Conservation (phyloP, 2,888 invertebrate species). For the Epirrhoe tristata region DNA sequence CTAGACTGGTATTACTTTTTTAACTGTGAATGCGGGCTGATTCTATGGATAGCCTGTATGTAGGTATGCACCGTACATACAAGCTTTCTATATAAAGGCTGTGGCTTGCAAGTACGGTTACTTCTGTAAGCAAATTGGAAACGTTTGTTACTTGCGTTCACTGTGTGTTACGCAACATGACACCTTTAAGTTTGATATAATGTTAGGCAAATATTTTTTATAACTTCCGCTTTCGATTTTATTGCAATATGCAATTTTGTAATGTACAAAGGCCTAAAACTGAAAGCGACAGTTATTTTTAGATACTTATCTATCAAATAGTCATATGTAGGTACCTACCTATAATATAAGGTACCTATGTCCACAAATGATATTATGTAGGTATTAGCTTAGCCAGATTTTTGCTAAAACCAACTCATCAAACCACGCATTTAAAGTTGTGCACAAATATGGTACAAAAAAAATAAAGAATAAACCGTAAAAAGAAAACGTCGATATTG, state of each 20-base stretch:
- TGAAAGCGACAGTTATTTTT: background rate
- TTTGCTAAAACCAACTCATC: no score
- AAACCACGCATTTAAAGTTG: no score
- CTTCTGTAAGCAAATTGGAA: constrained; percentile 34
- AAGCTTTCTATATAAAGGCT: constrained; percentile 1
- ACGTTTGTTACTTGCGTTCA: constrained; percentile 34
- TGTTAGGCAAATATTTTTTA: constrained; percentile 48
- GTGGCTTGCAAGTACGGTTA: constrained; percentile 20
- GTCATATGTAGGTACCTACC: no score
- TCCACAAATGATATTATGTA: no score
- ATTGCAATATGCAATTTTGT: constrained; percentile 41
- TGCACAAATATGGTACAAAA: no score
- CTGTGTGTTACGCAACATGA: constrained; percentile 39
- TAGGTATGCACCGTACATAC: background rate
- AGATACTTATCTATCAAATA: background rate
- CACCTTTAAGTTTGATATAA: constrained; percentile 46
- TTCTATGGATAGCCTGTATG: background rate
- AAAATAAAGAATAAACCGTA: no score
- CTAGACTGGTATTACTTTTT: no score
- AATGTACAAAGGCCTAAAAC: background rate
- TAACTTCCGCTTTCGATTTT: constrained; percentile 47
- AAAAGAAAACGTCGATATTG: no score
- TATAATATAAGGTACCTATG: no score
- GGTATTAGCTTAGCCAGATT: no score
- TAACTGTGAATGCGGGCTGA: background rate